These are phyloP conservation scores for Heterodera schachtii DNA, from an alignment of 1,140 invertebrate genomes.

Conservation along the genomic window DNA sequence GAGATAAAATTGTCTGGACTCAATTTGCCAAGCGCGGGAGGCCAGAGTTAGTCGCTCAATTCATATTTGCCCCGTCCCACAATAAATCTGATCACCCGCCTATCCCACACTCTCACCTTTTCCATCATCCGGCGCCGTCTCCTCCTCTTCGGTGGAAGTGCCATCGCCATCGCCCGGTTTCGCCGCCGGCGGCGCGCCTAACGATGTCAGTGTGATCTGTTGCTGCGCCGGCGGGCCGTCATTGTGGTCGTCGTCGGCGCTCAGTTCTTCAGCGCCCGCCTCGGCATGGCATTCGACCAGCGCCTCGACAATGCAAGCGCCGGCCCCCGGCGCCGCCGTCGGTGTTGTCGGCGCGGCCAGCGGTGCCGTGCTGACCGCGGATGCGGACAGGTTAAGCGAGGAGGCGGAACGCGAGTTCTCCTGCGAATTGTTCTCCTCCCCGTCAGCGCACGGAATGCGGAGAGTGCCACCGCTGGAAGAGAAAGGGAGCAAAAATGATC, in stretches of 20 bases:
- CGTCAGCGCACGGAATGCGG: slow-evolving; percentile 23
- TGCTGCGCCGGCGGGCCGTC: not conserved
- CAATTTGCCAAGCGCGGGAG: too few relatives aligned
- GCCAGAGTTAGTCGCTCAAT: too few relatives aligned
- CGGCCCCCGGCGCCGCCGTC: not conserved
- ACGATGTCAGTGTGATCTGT: not conserved
- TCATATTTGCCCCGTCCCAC: too few relatives aligned
- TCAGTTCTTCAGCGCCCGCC: not conserved
- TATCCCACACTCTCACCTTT: not conserved
- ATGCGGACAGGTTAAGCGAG: slow-evolving; percentile 15
- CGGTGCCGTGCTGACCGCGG: slow-evolving; percentile 2
- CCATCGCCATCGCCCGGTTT: slow-evolving; percentile 14
- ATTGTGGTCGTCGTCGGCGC: not conserved
- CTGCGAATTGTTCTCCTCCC: slow-evolving; percentile 14
- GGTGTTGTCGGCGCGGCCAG: not conserved
- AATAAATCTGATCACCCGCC: too few relatives aligned
- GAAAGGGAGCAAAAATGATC: not conserved
- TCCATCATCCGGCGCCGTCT: not conserved
- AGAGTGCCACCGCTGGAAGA: slow-evolving; percentile 32
- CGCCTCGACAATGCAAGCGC: slow-evolving; percentile 20
- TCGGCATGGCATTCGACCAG: slow-evolving; percentile 30
- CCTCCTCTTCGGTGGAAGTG: slow-evolving; percentile 21
- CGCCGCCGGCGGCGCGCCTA: slow-evolving; percentile 9
- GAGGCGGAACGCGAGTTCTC: slow-evolving; percentile 28
- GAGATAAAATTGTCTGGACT: too few relatives aligned